Conservation (phyloP, 2,113 vertebrate species). For the Centrocercus urophasianus region DNA sequence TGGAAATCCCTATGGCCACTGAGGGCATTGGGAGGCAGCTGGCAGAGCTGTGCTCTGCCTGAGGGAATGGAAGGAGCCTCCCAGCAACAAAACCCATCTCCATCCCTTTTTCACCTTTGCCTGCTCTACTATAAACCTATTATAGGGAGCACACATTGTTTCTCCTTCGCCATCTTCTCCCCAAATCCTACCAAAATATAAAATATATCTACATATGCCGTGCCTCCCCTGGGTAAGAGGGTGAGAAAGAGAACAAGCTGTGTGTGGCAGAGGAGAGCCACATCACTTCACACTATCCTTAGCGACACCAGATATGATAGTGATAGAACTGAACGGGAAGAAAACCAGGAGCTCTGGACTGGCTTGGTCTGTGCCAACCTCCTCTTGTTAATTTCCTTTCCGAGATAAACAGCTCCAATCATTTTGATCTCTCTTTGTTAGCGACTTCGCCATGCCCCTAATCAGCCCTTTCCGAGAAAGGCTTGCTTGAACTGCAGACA, state of each 20-base stretch:
- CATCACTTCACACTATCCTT: background rate
- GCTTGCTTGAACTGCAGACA: constrained; percentile 62
- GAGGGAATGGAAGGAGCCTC: background rate
- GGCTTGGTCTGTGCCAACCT: background rate
- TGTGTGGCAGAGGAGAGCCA: constrained; percentile 2
- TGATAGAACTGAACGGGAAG: constrained; percentile 6
- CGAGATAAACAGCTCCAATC: constrained; percentile 35
- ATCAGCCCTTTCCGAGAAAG: constrained; percentile 48
- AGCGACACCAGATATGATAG: background rate
- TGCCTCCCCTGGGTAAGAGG: background rate
- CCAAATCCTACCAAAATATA: background rate
- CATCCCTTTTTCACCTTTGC: background rate
- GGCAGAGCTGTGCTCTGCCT: background rate
- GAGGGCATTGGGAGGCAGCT: background rate
- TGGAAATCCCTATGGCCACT: background rate
- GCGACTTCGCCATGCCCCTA: background rate
- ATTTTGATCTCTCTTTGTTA: background rate
- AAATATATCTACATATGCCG: background rate
- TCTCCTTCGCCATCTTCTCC: background rate
- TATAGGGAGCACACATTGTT: background rate
- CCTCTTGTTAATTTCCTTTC: constrained; percentile 52
- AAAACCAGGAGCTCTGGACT: background rate
- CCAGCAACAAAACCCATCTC: background rate
- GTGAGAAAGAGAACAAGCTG: background rate
- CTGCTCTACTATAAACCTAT: background rate